Evolutionary conservation across 2,113 vertebrate genomes (phyloP), one percentile per base, ranked within the genome.

Genomic region (Archocentrus centrarchus): DNA sequence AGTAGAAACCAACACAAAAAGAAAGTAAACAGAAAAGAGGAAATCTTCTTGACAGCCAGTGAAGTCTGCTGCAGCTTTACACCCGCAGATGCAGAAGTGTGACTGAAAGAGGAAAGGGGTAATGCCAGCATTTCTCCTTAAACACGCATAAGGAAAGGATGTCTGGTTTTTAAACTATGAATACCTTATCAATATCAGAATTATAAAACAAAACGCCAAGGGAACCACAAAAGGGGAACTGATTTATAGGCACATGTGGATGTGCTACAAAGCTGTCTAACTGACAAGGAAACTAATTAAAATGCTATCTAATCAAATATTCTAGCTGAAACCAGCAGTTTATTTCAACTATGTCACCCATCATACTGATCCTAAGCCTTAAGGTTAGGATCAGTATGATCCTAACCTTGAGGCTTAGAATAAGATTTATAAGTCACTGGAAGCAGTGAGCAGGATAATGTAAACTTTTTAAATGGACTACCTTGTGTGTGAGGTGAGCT

Each of bases 401-500:
- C 24, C 24, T 24, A 24, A 24, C 24, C 24, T 24, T 24, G 24
- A 24, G 24, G 24, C 24, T 24, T 24, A 50, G n/a, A 68, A 68
- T 68, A 27, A 27, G 5, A 2, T 47, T 68, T 18, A 44, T 47
- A 68, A 35, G 53, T 24, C 20, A 39, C 22, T 35, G 10, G 27
- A 58, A 24, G 11, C 1, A 8, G 73, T 24, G 39, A n/a, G 53
- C 35, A 59, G 13, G 53, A n/a, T 73, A 55, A 55, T 20, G 10
- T 55, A 73, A 55, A 73, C 32, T 73, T 24, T 22, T n/a, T 73
- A 55, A 55, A 73, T 2, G 0, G 5, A 35, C 18, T 78, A 99
- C 98, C 97, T 96, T 94, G 97, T 44, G 75, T 95, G 0, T 84
- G 37, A 14, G 94, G 86, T 4, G 91, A 86, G 11, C 92, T 94